These are phyloP conservation scores for Semaprochilodus insignis DNA, from an alignment of 2,797 vertebrate genomes.

Conservation along the genomic window DNA sequence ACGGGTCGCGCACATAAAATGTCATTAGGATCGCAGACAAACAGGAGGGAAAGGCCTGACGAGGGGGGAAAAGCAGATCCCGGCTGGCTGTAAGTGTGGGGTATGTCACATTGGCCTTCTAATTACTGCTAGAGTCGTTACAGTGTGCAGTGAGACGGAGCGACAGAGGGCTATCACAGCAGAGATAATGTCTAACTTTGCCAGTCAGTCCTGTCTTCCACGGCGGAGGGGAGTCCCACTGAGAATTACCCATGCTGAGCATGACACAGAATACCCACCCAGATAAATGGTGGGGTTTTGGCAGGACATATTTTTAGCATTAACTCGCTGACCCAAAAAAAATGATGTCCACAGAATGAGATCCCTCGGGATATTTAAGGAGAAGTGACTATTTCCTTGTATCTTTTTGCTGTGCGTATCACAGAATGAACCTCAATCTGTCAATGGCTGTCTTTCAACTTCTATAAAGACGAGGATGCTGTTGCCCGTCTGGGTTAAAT, in stretches of 20 bases:
- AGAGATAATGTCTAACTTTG: conserved; percentile 76
- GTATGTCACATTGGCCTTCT: conserved; percentile 55
- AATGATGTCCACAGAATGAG: conserved; percentile 73
- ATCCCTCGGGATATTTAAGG: conserved; percentile 66
- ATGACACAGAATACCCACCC: conserved; percentile 77
- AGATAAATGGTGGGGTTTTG: conserved; percentile 77
- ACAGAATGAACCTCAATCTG: conserved; percentile 61
- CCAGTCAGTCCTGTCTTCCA: conserved; percentile 71
- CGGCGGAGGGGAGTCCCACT: conserved; percentile 69
- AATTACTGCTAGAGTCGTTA: conserved; percentile 61
- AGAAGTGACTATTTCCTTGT: conserved; percentile 68
- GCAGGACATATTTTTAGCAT: conserved; percentile 81
- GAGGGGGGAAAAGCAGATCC: conserved; percentile 28
- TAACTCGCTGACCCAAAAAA: conserved; percentile 82
- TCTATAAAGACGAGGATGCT: conserved; percentile 47
- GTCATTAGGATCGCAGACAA: conserved; percentile 41
- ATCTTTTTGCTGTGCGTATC: conserved; percentile 59
- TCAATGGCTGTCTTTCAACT: conserved; percentile 61
- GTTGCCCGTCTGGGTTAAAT: conserved; percentile 48
- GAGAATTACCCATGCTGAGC: conserved; percentile 75
- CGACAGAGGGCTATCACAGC: conserved; percentile 66
- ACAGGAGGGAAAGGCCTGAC: conserved; percentile 33
- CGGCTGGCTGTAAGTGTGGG: conserved; percentile 49
- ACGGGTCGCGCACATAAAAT: conserved; percentile 38
- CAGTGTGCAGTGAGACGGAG: conserved; percentile 59